Base-by-base conservation (phyloP, 1,140 invertebrate species). In the Procambarus virginalis region DNA sequence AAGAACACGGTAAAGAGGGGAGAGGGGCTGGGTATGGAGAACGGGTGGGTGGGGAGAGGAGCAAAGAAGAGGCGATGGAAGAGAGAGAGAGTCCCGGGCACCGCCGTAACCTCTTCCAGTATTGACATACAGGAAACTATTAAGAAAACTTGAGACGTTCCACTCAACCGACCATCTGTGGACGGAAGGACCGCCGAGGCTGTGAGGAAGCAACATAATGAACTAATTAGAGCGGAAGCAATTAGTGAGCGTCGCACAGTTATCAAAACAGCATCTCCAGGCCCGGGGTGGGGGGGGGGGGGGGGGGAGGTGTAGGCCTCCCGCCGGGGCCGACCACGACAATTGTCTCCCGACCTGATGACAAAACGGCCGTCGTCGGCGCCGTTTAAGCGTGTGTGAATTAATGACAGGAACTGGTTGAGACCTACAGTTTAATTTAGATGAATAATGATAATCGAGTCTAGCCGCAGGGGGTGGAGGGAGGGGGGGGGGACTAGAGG, bases 231-330 rank as follows among this genome's bases (percentile, higher is more conserved):
- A 45, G 45, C 87, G 87, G 87, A 89, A 84, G 81, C 80, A 89
- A 83, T 89, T 89, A 89, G 80, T 89, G 58, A 82, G 82, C 77
- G 87, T 89, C 87, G 70, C 87, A 89, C 80, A 83, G 49, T 82
- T n/a, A 83, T 83, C 46, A 89, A 77, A 73, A 34, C 58, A 51
- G 34, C 83, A 83, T 58, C 46, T 48, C 8, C 20, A 22, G 64
- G 22, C 17, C 12, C 3, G 34, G 45, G 46, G 46, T 9, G 34
- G 70, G 14, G 20, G 17, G 48, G 12, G 14, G 14, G 70, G 73
- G 9, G 3, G 12, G 68, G 64, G 45, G 48, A 48, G 48, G 12
- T 17, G 14, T 64, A 20, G 60, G 5, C 60, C 60, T 20, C 60
- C 60, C 17, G 60, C 4, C 60, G 60, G 2, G 60, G 12, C 12